Conservation (phyloP, 2,113 vertebrate genomes). For the Tychaedon coryphoeus region DNA sequence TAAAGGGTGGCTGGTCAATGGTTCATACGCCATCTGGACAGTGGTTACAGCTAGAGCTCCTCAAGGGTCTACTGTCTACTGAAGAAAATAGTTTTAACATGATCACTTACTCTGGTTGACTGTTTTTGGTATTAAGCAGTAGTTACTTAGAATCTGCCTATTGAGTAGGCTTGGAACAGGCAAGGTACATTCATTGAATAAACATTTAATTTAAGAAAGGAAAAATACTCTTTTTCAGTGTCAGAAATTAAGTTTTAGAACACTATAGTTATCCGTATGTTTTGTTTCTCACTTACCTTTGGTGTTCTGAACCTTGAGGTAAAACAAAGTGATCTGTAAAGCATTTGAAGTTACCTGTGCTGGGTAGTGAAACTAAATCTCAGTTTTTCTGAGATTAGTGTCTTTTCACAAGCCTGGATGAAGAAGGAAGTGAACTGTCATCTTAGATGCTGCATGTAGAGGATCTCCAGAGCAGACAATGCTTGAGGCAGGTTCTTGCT, state of each 20-base stretch:
- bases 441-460: not conserved
- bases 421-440: not conserved
- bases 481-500: not conserved
- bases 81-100: not conserved
- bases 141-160: not conserved
- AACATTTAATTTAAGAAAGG: not conserved
- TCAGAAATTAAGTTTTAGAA: not conserved
- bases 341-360: not conserved
- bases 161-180: not conserved
- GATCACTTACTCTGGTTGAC: not conserved
- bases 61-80: not conserved
- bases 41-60: not conserved
- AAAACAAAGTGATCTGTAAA: not conserved
- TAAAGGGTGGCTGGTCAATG: not conserved
- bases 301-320: not conserved
- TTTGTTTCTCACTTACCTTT: not conserved
- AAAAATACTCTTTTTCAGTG: not conserved
- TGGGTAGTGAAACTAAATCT: not conserved
- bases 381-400: not conserved
- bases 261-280: rapidly evolving
- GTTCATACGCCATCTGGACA: not conserved
- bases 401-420: not conserved
- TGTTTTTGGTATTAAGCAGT: not conserved
- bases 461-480: not conserved
- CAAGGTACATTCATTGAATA: not conserved